Base-by-base conservation (phyloP, 1,140 invertebrate genomes). In the Mycetomoellerius zeteki region DNA sequence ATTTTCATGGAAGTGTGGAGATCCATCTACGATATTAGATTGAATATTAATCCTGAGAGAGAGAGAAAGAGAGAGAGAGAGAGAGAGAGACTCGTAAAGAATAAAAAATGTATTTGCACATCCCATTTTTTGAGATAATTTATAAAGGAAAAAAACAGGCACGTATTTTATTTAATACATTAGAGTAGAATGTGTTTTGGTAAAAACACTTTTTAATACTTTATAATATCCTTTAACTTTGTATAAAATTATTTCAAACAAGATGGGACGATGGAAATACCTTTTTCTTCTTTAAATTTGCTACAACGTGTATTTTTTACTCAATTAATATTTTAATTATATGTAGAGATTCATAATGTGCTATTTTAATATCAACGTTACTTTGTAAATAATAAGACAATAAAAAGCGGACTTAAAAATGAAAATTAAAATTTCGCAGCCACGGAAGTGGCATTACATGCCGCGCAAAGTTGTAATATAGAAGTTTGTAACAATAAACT, bases 401-500 rank as follows among this genome's bases (percentile, higher is more conserved):
- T 54, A 69, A 69, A 81, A 69, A 52, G 30, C 5, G n/a, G 6
- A 37, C 14, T 19, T 3, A 30, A 19, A 30, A 47, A 84, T 24
- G 7, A 12, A 60, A 84, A 84, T 75, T 33, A 50, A 73, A 75
- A 84, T 33, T 60, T 73, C 8, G 8, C 37, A 30, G 33, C 64
- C 6, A 4, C 54, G 27, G 19, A 52, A 82, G 67, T 73, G 54
- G 52, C 50, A 50, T 82, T 60, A 73, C 19, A 73, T 2, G 67
- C 24, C 2, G 27, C 54, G 21, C 80, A 5, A 24, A 75, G n/a
- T 75, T 50, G 37, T 14, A 14, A 60, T 75, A 75, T 3, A 19
- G 21, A 69, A 69, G 77, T 56, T 75, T 50, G 50, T 52, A 75
- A 75, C 80, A 60, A 75, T 75, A 84, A 82, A 84, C 80, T 84